These are phyloP conservation scores for Pseudomyrmex cubaensis DNA, from an alignment of 1,140 invertebrate genomes.

Conservation along the genomic window DNA sequence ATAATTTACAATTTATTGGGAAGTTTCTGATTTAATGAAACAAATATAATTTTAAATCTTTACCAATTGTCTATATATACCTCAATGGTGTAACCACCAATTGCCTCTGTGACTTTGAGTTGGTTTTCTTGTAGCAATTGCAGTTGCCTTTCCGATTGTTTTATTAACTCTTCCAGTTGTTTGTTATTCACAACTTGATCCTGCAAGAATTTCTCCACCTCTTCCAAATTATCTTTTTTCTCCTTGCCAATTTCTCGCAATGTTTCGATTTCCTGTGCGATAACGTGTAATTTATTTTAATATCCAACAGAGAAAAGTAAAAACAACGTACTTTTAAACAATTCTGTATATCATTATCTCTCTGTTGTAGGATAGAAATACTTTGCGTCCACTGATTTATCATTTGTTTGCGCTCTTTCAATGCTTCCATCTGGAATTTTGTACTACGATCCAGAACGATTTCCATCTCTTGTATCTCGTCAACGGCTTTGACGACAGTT, in stretches of 20 bases:
- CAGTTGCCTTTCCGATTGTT: conserved; percentile 74
- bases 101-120: conserved; percentile 62
- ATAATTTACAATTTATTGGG: conserved; percentile 6
- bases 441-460: conserved; percentile 80
- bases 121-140: conserved; percentile 69
- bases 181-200: conserved; percentile 77
- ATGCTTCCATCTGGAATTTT: conserved; percentile 78
- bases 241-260: conserved; percentile 73
- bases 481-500: conserved; percentile 74
- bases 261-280: conserved; percentile 77
- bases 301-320: conserved; percentile 8
- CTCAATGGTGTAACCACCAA: conserved; percentile 63
- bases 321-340: conserved; percentile 50
- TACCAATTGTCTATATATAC: conserved; percentile 42
- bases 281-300: not conserved
- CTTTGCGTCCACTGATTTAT: conserved; percentile 83
- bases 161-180: conserved; percentile 73
- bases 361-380: conserved; percentile 77
- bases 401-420: conserved; percentile 80
- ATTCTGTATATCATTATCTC: conserved; percentile 74
- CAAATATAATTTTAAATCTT: not conserved
- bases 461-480: conserved; percentile 80
- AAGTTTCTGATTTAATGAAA: conserved; percentile 6
- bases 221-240: conserved; percentile 72
- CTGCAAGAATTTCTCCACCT: conserved; percentile 78